Conservation (phyloP, 2,113 vertebrate species). For the Aegotheles bennettii region DNA sequence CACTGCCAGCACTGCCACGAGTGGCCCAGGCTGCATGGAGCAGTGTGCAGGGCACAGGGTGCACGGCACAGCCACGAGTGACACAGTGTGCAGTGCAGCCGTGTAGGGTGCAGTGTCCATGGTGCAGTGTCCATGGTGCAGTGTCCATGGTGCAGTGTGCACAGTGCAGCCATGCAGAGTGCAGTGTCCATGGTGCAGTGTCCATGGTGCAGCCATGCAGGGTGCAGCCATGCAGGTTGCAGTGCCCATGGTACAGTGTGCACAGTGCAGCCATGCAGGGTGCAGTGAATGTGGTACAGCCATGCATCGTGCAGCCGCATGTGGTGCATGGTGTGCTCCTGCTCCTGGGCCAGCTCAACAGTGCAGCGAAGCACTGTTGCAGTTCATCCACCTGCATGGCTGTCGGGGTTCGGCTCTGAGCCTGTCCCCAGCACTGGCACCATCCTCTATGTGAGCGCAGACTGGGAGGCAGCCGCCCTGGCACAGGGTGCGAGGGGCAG, state of each 20-base stretch:
- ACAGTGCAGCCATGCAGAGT: no score
- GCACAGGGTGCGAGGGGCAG: fast-evolving
- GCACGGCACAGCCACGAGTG: no score
- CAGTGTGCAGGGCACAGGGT: no score
- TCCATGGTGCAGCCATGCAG: fast-evolving
- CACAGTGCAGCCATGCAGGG: fast-evolving
- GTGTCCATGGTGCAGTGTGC: no score
- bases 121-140: no score
- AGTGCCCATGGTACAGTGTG: no score
- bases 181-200: not conserved
- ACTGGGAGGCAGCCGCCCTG: not conserved
- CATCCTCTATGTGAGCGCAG: fast-evolving
- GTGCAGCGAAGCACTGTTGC: not conserved
- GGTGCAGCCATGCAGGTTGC: no score
- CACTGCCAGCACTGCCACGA: no score
- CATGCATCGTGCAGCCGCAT: fast-evolving
- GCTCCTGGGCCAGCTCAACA: not conserved
- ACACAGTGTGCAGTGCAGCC: not conserved
- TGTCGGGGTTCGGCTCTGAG: not conserved
- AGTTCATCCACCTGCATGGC: not conserved
- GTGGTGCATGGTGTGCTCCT: fast-evolving
- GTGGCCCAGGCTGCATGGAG: not conserved
- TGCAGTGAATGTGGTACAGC: not conserved
- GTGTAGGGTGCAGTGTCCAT: no score
- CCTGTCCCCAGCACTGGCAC: fast-evolving